Conservation (phyloP, 2,113 vertebrate genomes). For the Dasypus novemcinctus region DNA sequence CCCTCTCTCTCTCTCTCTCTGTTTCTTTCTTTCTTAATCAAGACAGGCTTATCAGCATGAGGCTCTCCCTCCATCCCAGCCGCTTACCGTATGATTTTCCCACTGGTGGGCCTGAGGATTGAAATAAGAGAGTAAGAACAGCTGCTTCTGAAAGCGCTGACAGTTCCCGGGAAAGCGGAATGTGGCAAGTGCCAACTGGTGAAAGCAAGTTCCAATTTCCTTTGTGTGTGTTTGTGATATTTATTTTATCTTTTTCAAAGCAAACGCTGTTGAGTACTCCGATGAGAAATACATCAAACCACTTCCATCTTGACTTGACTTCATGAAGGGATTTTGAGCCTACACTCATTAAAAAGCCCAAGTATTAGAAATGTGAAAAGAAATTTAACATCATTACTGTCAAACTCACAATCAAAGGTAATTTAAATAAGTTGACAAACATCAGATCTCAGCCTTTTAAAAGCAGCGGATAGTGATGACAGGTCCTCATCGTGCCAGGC, state of each 20-base stretch:
- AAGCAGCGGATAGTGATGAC: accelerated
- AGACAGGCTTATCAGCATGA: too few species aligned
- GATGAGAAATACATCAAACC: neutral
- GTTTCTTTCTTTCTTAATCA: neutral
- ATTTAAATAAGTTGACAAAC: neutral
- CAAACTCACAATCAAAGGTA: neutral
- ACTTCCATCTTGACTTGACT: neutral
- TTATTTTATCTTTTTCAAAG: neutral
- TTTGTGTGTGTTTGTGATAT: neutral
- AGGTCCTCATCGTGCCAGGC: accelerated
- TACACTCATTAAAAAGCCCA: neutral
- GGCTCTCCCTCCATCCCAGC: neutral
- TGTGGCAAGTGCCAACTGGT: accelerated
- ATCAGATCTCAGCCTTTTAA: neutral
- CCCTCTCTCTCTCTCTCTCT: too few species aligned
- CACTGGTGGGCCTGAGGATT: neutral
- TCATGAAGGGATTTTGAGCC: accelerated
- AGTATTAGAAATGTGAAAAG: neutral
- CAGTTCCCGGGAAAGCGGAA: neutral
- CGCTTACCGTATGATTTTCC: neutral
- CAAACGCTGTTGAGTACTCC: neutral
- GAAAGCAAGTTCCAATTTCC: neutral
- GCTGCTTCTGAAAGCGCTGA: neutral
- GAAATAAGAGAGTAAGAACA: neutral
- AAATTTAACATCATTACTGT: neutral